These are phyloP conservation scores for Fregata magnificens DNA, from an alignment of 2,113 vertebrate genomes.

Conservation along the genomic window DNA sequence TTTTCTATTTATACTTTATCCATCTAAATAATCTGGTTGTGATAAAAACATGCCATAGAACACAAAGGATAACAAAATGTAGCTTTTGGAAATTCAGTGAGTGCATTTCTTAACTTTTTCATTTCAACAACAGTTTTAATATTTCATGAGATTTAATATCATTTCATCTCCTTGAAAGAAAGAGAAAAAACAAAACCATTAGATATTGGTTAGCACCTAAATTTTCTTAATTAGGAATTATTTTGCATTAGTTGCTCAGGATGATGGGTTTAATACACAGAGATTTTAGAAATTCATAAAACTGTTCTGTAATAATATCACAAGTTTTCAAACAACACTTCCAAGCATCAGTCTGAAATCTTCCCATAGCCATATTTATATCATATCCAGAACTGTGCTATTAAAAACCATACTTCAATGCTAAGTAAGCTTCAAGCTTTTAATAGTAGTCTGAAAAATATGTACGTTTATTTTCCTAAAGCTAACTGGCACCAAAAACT, in stretches of 20 bases:
- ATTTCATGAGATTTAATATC: not conserved
- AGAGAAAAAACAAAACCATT: not conserved
- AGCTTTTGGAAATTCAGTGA: not conserved
- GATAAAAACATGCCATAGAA: not conserved
- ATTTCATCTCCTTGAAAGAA: not conserved
- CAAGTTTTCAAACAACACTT: not conserved
- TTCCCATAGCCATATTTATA: not conserved
- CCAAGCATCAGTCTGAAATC: not conserved
- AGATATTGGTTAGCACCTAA: not conserved
- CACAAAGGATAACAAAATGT: not conserved
- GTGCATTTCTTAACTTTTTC: not conserved
- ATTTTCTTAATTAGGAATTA: not conserved
- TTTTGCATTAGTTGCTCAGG: not conserved
- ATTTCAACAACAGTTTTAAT: not conserved
- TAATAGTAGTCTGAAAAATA: not conserved
- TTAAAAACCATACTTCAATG: not conserved
- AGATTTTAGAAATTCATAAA: not conserved
- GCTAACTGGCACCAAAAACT: not conserved
- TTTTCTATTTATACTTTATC: not conserved
- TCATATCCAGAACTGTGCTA: not conserved
- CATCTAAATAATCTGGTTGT: not conserved
- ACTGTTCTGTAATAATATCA: not conserved
- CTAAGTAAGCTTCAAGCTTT: not conserved
- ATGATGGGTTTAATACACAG: not conserved
- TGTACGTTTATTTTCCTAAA: not conserved